phyloP scores from a whole-genome alignment of 2,888 invertebrate species.

The Lumbricus terrestris region DNA sequence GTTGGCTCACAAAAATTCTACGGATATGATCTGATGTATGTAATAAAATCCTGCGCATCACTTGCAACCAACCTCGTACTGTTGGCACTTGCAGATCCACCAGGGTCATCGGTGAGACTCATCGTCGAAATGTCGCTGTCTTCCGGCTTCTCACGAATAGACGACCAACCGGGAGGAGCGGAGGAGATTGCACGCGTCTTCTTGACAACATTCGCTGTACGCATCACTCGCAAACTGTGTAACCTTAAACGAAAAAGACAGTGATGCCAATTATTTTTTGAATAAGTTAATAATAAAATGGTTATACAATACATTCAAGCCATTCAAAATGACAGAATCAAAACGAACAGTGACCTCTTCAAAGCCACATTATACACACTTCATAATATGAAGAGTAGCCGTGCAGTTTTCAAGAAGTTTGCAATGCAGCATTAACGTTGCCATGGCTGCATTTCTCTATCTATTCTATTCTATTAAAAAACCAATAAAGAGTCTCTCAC shows the following conservation, averaged over 20 bases:
- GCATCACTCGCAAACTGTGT: constrained; percentile 84
- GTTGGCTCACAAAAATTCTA: too few relatives aligned
- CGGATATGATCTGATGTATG: not conserved
- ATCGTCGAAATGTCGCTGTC: not conserved
- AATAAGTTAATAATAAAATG: not conserved
- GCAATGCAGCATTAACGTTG: not conserved
- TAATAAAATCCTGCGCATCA: not conserved
- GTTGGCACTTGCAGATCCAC: not conserved
- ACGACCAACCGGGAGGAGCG: not conserved
- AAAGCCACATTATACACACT: too few relatives aligned
- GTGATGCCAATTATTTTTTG: too few relatives aligned
- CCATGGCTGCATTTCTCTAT: not conserved
- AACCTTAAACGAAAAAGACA: constrained; percentile 56
- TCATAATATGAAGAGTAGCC: too few relatives aligned
- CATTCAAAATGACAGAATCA: too few relatives aligned
- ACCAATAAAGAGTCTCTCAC: too few relatives aligned
- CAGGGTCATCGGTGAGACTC: not conserved
- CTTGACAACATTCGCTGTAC: constrained; percentile 64
- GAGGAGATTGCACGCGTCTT: not conserved
- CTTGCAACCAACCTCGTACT: not conserved
- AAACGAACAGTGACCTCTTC: too few relatives aligned
- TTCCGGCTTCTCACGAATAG: not conserved
- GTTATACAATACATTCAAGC: not conserved
- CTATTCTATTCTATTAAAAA: too few relatives aligned
- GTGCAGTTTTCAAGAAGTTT: not conserved